Evolutionary conservation across 1,140 invertebrate species (phyloP).

Genomic region (Monomorium pharaonis): DNA sequence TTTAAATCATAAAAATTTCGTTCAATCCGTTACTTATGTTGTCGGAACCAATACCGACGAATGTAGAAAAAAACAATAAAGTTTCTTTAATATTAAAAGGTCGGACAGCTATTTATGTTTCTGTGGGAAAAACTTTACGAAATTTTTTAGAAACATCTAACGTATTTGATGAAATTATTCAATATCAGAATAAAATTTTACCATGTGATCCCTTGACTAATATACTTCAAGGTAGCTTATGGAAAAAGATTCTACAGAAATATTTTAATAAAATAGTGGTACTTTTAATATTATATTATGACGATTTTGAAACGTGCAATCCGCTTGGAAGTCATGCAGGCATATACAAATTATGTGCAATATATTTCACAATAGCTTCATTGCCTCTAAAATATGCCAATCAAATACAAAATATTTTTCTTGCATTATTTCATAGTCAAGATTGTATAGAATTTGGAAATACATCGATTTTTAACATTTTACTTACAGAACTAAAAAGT

Average conservation of each 20-base stretch:
- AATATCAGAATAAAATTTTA: not conserved
- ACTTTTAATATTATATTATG: constrained; percentile 10
- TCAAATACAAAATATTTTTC: constrained; percentile 21
- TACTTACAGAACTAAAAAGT: not conserved
- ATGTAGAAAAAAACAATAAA: constrained; percentile 4
- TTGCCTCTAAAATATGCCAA: constrained; percentile 29
- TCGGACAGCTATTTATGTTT: not conserved
- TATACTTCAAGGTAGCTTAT: not conserved
- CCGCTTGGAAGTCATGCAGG: constrained; percentile 65
- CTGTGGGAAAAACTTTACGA: not conserved
- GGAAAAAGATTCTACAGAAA: not conserved
- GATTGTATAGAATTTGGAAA: not conserved
- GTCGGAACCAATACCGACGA: not conserved
- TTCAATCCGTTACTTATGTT: not conserved
- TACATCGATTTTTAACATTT: not conserved
- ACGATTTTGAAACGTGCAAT: constrained; percentile 53
- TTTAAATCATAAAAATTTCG: not conserved
- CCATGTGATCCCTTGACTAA: not conserved
- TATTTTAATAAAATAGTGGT: constrained; percentile 2
- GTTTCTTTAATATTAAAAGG: not conserved
- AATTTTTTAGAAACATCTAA: not conserved
- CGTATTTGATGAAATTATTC: not conserved
- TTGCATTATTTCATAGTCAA: not conserved
- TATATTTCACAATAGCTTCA: constrained; percentile 63
- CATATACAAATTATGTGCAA: constrained; percentile 54